Percentiles rank a stretch among this genome's conserved stretches.
These are phyloP conservation scores for Anthoptus insignis DNA, from an alignment of 2,888 invertebrate species.

Conservation along the genomic window DNA sequence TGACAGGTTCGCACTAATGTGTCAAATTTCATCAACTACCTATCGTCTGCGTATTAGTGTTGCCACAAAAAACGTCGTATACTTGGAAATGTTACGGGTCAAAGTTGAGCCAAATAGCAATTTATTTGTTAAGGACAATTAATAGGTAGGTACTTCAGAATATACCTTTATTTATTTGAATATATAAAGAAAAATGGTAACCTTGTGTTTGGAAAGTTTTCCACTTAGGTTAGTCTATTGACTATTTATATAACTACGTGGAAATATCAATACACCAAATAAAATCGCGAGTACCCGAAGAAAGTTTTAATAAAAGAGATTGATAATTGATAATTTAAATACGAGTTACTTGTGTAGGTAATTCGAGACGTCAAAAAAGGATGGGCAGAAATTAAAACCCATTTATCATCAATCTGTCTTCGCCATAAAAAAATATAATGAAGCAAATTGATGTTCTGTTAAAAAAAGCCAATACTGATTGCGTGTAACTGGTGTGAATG, in stretches of 20 bases:
- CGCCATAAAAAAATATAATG: background rate
- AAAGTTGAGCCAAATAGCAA: slow-evolving; percentile 25
- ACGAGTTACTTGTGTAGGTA: too few species aligned
- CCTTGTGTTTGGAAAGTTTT: too few species aligned
- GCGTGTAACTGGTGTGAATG: background rate
- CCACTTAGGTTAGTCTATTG: too few species aligned
- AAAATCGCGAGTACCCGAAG: too few species aligned
- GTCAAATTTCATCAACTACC: slow-evolving; percentile 40
- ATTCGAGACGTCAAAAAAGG: too few species aligned
- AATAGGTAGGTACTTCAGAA: background rate
- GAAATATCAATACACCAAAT: too few species aligned
- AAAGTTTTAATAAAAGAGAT: too few species aligned
- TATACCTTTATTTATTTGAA: background rate
- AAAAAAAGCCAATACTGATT: background rate
- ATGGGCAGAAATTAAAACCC: background rate
- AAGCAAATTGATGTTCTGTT: background rate
- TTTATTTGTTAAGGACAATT: background rate
- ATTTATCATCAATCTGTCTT: slow-evolving; percentile 13
- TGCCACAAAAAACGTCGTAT: slow-evolving; percentile 31
- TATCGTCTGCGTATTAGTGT: slow-evolving; percentile 25
- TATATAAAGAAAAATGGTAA: background rate
- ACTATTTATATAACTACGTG: too few species aligned
- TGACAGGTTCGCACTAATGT: slow-evolving; percentile 37
- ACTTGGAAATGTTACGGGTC: slow-evolving; percentile 32
- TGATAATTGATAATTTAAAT: too few species aligned